Evolutionary conservation across 1,140 invertebrate species (phyloP), one percentile per base, ranked within the genome.

Genomic region (Sitobion miscanthi): DNA sequence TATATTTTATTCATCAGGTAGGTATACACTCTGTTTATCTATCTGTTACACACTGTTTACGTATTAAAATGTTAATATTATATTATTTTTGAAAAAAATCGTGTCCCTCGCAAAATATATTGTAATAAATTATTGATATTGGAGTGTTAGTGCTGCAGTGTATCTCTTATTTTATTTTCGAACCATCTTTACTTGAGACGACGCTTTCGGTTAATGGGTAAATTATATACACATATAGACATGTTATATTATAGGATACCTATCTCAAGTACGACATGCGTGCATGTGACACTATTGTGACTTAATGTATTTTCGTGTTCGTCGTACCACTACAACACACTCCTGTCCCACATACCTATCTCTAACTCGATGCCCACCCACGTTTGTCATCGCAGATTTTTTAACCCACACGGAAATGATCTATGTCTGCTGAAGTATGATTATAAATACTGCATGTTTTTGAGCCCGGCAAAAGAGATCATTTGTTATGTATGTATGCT

Each of bases 351-450:
- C 45, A 86, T 30, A 77, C 6, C 25, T 49, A n/a, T 20, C 25
- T 49, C 45, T 86, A 86, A n/a, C 30, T 17, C 45, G 45, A 49
- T n/a, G 8, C 62, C 62, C 30, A 4, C 62, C 62, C 5, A 77
- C 62, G 62, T n/a, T 17, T 77, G 62, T 77, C 62, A n/a, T n/a
- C 25, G 9, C 45, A 17, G 25, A 86, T 30, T 77, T 47, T 47
- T 47, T n/a, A 86, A 86, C 85, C 85, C 85, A 86, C 85, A n/a
- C 85, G 25, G 25, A 47, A 47, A 86, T 86, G n/a, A 42, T n/a
- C 45, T 30, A 86, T 77, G 30, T 77, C 62, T 77, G 57, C 30
- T 62, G 62, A 30, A 77, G 62, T 47, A 86, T n/a, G 85, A 86
- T 45, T 85, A 54, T 54, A 45, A 85, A 45, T 85, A 42, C 38